Evolutionary conservation across 1,140 invertebrate genomes (phyloP).

Genomic region (Drosophila kikkawai): DNA sequence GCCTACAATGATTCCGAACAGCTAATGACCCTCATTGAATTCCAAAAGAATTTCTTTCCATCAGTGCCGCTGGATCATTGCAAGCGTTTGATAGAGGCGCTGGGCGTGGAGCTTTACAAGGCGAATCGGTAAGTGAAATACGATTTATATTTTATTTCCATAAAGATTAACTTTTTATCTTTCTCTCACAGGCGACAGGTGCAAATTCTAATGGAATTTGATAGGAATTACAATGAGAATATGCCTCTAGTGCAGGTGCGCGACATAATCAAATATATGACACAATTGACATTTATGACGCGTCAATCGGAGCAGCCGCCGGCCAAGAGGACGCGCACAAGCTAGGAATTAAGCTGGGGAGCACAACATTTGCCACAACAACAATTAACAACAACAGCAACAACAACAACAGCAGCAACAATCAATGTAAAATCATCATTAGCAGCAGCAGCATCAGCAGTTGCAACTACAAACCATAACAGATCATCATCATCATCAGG

Average conservation of each 20-base stretch:
- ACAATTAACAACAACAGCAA: conserved; percentile 33
- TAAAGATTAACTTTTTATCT: background rate
- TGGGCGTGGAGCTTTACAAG: conserved; percentile 91
- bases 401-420: conserved; percentile 20
- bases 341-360: conserved; percentile 85
- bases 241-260: conserved; percentile 91
- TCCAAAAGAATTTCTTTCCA: conserved; percentile 92
- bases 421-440: conserved; percentile 18
- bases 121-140: conserved; percentile 90
- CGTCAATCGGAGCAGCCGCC: conserved; percentile 82
- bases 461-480: conserved; percentile 34
- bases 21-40: conserved; percentile 92
- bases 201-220: conserved; percentile 90
- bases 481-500: conserved; percentile 27
- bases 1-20: conserved; percentile 92
- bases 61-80: conserved; percentile 89
- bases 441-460: conserved; percentile 28
- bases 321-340: conserved; percentile 80
- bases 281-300: conserved; percentile 94
- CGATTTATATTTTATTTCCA: background rate
- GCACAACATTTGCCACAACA: conserved; percentile 79
- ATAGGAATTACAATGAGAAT: conserved; percentile 89
- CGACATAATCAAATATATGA: conserved; percentile 93
- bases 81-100: conserved; percentile 91
- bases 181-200: conserved; percentile 88